Base-by-base conservation (phyloP, 2,113 vertebrate species). In the Malurus alboscapulatus region DNA sequence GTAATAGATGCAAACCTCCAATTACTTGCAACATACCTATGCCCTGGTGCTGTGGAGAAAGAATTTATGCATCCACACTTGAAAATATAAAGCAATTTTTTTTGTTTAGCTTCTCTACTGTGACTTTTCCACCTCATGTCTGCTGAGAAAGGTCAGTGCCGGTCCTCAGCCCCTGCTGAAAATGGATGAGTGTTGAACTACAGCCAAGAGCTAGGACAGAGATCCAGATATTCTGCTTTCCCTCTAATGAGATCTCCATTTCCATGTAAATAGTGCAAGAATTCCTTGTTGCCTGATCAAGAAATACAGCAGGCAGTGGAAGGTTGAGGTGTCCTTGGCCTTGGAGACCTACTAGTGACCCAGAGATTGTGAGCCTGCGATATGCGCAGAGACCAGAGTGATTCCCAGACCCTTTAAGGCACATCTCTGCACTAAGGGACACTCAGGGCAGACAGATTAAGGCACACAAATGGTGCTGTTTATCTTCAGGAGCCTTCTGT, bases 351-450 rank as follows among this genome's bases (percentile, higher is more conserved):
- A 6, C 6, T 12, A 32, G 54, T 14, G 59, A 61, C 45, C 17
- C 20, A 29, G 17, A 48, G 5, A 14, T 48, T 9, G 15, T 44
- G 17, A 81, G 5, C 4, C 45, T 42, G 18, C 0, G 0, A 30
- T 4, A 6, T 22, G 18, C n/a, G 7, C 27, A 53, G 38, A 34
- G 47, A 32, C 16, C 1, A 7, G 20, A 78, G 32, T 22, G 26
- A 55, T 18, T 57, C 47, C 21, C 0, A 1, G n/a, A 61, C 30
- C 15, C 24, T 44, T 47, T 9, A 61, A 29, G 71, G 14, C 20
- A 84, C 24, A 34, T 12, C 40, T 78, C 61, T 55, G 20, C 24
- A 26, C n/a, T 29, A n/a, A 24, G 57, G 9, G 32, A 26, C 29
- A 14, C 29, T 40, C 30, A 29, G 47, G 16, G 8, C 30, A 57